Percentiles rank a stretch among this genome's conserved stretches.
Conservation (phyloP, 1,140 invertebrate genomes). For the Ceratitis capitata region DNA sequence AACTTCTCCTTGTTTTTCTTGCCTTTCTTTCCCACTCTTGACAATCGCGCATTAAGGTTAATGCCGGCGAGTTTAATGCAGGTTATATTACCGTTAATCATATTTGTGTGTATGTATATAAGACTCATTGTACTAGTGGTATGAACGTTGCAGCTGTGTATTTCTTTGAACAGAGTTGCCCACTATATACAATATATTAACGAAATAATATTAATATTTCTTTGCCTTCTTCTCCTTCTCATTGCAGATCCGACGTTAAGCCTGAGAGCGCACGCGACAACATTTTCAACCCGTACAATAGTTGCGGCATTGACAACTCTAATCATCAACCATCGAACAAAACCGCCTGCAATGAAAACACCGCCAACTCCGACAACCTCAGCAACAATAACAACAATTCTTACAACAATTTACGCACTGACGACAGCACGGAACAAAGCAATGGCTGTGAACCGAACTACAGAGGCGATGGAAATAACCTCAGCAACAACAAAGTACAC, state of each 20-base stretch:
- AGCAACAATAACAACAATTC: conserved; percentile 35
- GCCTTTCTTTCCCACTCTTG: too few relatives aligned
- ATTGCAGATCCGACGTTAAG: conserved; percentile 55
- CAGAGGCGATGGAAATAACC: not conserved
- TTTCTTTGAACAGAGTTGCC: too few relatives aligned
- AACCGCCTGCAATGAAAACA: conserved; percentile 31
- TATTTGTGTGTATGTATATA: too few relatives aligned
- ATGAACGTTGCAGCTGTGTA: too few relatives aligned
- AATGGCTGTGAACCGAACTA: not conserved
- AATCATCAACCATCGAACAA: conserved; percentile 46
- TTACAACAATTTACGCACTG: not conserved
- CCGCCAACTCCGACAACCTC: not conserved
- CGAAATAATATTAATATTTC: too few relatives aligned
- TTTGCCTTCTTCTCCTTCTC: not conserved
- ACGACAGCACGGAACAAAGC: not conserved
- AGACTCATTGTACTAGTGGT: not conserved
- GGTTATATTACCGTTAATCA: too few relatives aligned
- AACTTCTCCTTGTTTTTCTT: too few relatives aligned
- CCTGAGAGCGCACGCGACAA: conserved; percentile 63
- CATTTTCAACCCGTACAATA: conserved; percentile 57
- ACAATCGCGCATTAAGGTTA: too few relatives aligned
- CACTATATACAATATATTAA: not conserved
- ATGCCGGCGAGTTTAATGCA: too few relatives aligned
- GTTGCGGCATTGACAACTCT: conserved; percentile 63
- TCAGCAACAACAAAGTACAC: conserved; percentile 2